A percentile compares a stretch with the other conserved stretches of the same genome.
Conservation (phyloP, 2,113 vertebrate species). For the human (Homo sapiens) region GRCh38 chr9:26013001-26013500, state of each 20-base stretch:
- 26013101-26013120: background rate
- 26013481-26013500: background rate
- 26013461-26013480: constrained; percentile 19
- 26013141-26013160: background rate
- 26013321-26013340: background rate
- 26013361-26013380: background rate
- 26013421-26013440: background rate
- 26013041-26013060: background rate
- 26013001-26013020: background rate
- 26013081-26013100: background rate
- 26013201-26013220: background rate
- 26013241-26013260: background rate
- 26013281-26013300: background rate
- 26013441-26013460: background rate
- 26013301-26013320: background rate
- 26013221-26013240: background rate
- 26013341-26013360: background rate
- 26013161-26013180: background rate
- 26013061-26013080: background rate
- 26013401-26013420: background rate
- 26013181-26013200: background rate
- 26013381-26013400: background rate
- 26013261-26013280: background rate
- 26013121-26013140: background rate
- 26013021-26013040: background rate